Base-by-base conservation (phyloP, 64 coral and sea anemone genomes). In the Platygyra sinensis region DNA sequence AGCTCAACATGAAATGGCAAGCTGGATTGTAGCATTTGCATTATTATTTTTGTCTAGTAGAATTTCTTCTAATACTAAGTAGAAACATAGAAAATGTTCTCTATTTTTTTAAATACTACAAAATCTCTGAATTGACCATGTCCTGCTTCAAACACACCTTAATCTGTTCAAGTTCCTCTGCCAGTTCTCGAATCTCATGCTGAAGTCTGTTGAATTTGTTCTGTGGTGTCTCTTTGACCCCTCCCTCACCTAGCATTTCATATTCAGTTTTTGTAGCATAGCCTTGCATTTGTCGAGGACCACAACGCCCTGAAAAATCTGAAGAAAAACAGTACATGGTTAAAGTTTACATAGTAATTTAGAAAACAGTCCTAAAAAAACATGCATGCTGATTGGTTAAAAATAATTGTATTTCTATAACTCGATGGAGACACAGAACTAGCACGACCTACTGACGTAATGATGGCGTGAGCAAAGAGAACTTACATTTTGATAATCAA, bases 251-350 rank as follows among this genome's bases (percentile, higher is more conserved):
- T 62, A 99, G 73, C 78, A 99, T 99, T 89, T 99, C 97, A 96
- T 96, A 99, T 65, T 99, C 97, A 73, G 91, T 87, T 90, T 90
- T 99, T 50, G 91, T 96, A 24, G 57, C 25, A 76, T 99, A 99
- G 15, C 97, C 97, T 80, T 93, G 95, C 75, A 78, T 94, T 8
- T 89, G 60, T 30, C 25, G 67, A 55, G 85, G 75, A 29, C 97
- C 97, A 99, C 93, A 91, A 63, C 86, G 69, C 25, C 92, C 97
- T 49, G 97, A 99, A 77, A 99, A 99, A 96, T 99, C 97, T 99
- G 20, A 52, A 75, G 30, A 57, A 88, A 28, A 22, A 73, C 1
- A 60, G 14, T 7, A 30, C 36, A 84, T 11, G 30, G 25, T 32
- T 39, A 15, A 86, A 71, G 59, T 42, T 65, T 65, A 65, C 33